These are phyloP conservation scores for Halesus radiatus DNA, from an alignment of 1,140 invertebrate genomes.

Conservation along the genomic window DNA sequence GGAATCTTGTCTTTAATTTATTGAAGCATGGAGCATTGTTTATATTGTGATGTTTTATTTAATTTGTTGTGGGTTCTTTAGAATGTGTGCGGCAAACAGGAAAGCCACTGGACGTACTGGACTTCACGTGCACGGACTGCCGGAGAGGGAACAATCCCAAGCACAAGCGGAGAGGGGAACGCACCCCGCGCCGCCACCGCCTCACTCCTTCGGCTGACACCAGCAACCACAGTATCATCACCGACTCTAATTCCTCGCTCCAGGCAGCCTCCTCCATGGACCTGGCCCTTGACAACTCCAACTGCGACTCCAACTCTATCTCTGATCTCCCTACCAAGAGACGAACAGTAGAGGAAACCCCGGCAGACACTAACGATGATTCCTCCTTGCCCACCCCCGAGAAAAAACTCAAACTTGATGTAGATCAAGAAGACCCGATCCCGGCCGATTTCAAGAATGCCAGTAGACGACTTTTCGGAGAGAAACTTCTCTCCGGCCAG, in stretches of 20 bases:
- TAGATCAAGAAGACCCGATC: conserved; percentile 7
- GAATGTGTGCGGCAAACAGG: conserved; percentile 67
- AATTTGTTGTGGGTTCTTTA: conserved; percentile 45
- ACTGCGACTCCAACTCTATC: conserved; percentile 28
- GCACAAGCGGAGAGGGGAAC: conserved; percentile 58
- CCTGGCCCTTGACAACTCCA: conserved; percentile 7
- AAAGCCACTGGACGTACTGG: conserved; percentile 63
- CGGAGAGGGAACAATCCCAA: conserved; percentile 61
- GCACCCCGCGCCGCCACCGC: conserved; percentile 23
- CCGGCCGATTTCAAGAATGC: conserved; percentile 19
- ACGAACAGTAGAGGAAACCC: too few relatives aligned
- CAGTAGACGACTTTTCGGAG: conserved; percentile 26
- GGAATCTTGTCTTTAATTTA: too few relatives aligned
- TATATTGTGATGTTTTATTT: not conserved
- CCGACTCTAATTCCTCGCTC: conserved; percentile 40
- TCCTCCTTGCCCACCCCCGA: conserved; percentile 10
- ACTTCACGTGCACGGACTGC: conserved; percentile 68
- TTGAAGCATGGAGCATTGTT: too few relatives aligned
- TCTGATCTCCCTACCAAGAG: not conserved
- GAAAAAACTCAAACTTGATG: conserved; percentile 12
- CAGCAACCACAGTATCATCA: conserved; percentile 41
- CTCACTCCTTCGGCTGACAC: conserved; percentile 25
- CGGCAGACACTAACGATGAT: not conserved
- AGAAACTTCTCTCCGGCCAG: not conserved
- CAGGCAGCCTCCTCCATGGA: conserved; percentile 1